Base-by-base conservation (phyloP, 2,797 vertebrate genomes). In the Aulostomus chinensis region DNA sequence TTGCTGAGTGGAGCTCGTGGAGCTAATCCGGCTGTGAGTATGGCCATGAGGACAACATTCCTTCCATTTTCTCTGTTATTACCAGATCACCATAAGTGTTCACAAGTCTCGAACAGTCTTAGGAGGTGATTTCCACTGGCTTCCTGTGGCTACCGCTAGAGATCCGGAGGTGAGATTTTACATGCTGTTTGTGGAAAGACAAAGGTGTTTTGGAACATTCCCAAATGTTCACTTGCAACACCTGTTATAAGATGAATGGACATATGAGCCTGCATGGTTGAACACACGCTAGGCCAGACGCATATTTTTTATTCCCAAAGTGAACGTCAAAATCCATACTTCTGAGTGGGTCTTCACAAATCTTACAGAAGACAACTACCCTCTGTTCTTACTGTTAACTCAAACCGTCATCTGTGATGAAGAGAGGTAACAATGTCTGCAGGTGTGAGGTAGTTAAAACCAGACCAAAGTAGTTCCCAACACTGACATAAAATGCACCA, bases 1-100 rank as follows among this genome's bases (percentile, higher is more conserved):
- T 85, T 84, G 83, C 56, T 65, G 76, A 83, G 86, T 83, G 78
- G 83, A 88, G 80, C 78, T 84, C 77, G 83, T 83, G 88, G 83
- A 80, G 79, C 64, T 90, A 88, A 88, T 88, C 87, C 88, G 70
- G 81, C 83, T 86, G 78, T 67, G 84, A 86, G 70, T 69, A 60
- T 25, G 70, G 78, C 86, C 81, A 85, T 89, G 87, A 85, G 85
- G 78, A 86, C 81, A 72, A 76, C 88, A 90, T 90, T 90, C 89
- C 73, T 86, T 81, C 80, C 83, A 83, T 88, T 89, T 88, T 86
- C 81, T 80, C 49, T 29, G 54, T 84, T 79, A 77, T 82, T 88
- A 87, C 84, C 80, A 88, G 83, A 89, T 89, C 86, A 83, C 80
- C 70, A 45, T 85, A 90, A 88, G 76, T 76, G 73, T 78, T 86